Evolutionary conservation across 2,113 vertebrate genomes (phyloP).

Genomic region (Trematomus loennbergii): DNA sequence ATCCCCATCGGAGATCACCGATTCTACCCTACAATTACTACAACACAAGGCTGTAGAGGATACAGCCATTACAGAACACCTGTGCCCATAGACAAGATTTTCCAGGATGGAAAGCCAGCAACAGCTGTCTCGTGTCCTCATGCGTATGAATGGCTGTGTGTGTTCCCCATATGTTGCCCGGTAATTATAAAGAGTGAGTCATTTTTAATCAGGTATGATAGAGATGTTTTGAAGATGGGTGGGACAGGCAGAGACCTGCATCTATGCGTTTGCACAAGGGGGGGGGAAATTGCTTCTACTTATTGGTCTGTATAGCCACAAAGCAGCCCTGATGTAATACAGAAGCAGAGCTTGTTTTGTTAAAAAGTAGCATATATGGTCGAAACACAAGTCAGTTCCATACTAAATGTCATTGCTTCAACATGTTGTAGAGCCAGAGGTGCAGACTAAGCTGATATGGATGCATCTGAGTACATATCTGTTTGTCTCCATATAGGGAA

Average conservation of each 20-base stretch:
- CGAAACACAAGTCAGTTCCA: neutral
- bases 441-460: neutral
- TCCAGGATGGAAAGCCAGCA: conserved; percentile 45
- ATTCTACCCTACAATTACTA: conserved; percentile 44
- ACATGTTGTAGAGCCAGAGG: neutral
- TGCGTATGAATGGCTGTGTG: conserved; percentile 40
- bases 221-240: conserved; percentile 22
- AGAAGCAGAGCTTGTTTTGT: neutral
- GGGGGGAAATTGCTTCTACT: neutral
- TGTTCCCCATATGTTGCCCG: conserved; percentile 39
- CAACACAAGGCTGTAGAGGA: conserved; percentile 1
- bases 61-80: conserved; percentile 37
- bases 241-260: conserved; percentile 31
- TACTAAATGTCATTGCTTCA: neutral
- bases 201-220: conserved; percentile 47
- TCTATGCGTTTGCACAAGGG: neutral
- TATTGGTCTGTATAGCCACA: too few relatives aligned
- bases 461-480: neutral
- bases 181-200: conserved; percentile 59
- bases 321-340: neutral
- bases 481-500: neutral
- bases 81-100: conserved; percentile 29
- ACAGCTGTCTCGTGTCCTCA: conserved; percentile 55
- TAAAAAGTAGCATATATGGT: neutral
- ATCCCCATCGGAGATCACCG: conserved; percentile 26